Evolutionary conservation across 2,888 invertebrate species (phyloP).

Genomic region (Chloroclystis v-ata): DNA sequence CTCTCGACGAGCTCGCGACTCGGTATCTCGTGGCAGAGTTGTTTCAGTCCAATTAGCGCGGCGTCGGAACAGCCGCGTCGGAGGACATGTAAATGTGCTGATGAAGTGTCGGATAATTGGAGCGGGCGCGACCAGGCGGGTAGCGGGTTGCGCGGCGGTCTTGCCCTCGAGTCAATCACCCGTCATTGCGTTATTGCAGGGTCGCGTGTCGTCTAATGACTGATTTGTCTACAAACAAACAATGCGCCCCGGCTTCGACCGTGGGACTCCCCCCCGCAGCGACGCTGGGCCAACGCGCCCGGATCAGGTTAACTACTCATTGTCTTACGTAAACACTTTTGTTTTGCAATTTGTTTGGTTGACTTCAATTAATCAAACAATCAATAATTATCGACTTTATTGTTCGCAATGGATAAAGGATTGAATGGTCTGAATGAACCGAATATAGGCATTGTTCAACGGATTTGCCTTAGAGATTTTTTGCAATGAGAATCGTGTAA

Average conservation of each 20-base stretch:
- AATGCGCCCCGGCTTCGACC: constrained; percentile 23
- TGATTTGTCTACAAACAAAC: constrained; percentile 51
- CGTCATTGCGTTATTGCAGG: constrained; percentile 41
- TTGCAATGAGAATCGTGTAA: too few relatives aligned
- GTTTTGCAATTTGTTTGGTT: not conserved
- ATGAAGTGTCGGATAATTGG: too few relatives aligned
- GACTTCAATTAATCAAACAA: not conserved
- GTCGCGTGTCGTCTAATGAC: constrained; percentile 61
- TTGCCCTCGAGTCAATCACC: constrained; percentile 35
- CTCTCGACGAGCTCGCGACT: too few relatives aligned
- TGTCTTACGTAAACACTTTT: constrained; percentile 25
- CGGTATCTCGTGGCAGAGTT: too few relatives aligned
- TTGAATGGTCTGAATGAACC: too few relatives aligned
- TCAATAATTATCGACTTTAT: not conserved
- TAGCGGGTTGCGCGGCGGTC: constrained; percentile 6
- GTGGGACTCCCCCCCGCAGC: constrained; percentile 14
- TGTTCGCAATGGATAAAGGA: not conserved
- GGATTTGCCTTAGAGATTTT: too few relatives aligned
- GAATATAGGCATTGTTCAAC: too few relatives aligned
- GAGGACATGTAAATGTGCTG: too few relatives aligned
- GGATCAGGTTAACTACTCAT: constrained; percentile 32
- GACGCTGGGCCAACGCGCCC: too few relatives aligned
- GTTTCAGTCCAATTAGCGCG: too few relatives aligned
- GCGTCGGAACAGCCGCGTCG: too few relatives aligned
- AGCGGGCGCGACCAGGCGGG: not conserved